phyloP scores from a whole-genome alignment of 2,113 vertebrate species.

The Myotis lucifugus region DNA sequence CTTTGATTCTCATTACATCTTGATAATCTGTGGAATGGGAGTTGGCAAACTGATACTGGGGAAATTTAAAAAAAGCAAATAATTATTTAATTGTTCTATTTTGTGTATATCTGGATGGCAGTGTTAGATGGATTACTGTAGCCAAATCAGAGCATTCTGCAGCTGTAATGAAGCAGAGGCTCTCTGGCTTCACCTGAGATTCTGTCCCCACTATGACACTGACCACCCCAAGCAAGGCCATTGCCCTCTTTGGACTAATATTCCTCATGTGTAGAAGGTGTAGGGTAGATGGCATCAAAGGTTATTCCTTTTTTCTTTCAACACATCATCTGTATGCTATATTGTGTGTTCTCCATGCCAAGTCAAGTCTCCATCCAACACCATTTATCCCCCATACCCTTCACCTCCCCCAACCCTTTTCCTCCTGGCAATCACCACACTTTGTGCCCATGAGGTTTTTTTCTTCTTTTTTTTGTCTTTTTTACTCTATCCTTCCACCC shows the following conservation, averaged over 20 bases:
- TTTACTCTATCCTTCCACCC: neutral
- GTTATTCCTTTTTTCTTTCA: neutral
- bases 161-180: neutral
- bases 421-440: neutral
- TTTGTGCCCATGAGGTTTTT: neutral
- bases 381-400: neutral
- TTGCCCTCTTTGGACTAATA: neutral
- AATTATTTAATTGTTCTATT: neutral
- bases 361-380: neutral
- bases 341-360: neutral
- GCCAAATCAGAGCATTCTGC: neutral
- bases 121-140: neutral
- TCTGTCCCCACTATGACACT: neutral
- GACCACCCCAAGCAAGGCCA: neutral
- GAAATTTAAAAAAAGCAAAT: neutral
- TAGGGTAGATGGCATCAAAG: neutral
- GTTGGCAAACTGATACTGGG: neutral
- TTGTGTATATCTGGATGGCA: neutral
- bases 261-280: fast-evolving
- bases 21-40: neutral
- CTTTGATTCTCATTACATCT: neutral
- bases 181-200: neutral
- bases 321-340: neutral
- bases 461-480: neutral
- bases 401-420: too few relatives aligned